Evolutionary conservation across 2,797 vertebrate species (phyloP), one percentile per base, ranked within the genome.

Genomic region (Novumbra hubbsi): DNA sequence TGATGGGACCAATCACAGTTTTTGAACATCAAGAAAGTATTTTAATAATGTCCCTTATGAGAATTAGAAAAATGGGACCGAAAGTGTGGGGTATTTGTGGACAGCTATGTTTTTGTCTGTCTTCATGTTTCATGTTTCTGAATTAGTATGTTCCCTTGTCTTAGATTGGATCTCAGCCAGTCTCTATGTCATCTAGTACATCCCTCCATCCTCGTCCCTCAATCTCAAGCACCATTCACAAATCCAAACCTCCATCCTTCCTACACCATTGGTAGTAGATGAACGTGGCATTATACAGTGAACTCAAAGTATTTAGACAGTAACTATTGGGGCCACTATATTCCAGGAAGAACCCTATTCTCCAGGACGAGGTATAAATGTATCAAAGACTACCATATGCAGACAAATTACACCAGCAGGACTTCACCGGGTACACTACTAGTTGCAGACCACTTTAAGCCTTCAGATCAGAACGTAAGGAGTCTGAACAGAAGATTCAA

Each of bases 41-140:
- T 21, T 60, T 60, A 24, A 24, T 60, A 12, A 60, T 24, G 21
- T 60, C n/a, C 21, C 3, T 3, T 60, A 3, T 60, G 21, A 27
- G 11, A 60, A 60, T 24, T 21, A 27, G 55, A 17, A 24, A 4
- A 60, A 60, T 21, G 19, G 41, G 14, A 49, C 17, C 2, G 57
- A 24, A 19, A 21, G 34, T 63, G 70, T 27, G 24, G 55, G 70
- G 12, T 15, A 27, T 55, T 3, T 38, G 30, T 3, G 12, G 45
- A 38, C 32, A 32, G 55, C 27, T 41, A 27, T 38, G 55, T 72
- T 55, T 71, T 15, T 45, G 52, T 45, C 1, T 72, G 70, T 72
- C 57, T n/a, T 72, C 70, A 63, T 45, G 57, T 71, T 45, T 21
- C 50, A 38, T 68, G 50, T 72, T 17, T 62, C 12, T 63, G 21